Evolutionary conservation across 2,797 vertebrate species (phyloP).

Genomic region (Phalanger gymnotis): DNA sequence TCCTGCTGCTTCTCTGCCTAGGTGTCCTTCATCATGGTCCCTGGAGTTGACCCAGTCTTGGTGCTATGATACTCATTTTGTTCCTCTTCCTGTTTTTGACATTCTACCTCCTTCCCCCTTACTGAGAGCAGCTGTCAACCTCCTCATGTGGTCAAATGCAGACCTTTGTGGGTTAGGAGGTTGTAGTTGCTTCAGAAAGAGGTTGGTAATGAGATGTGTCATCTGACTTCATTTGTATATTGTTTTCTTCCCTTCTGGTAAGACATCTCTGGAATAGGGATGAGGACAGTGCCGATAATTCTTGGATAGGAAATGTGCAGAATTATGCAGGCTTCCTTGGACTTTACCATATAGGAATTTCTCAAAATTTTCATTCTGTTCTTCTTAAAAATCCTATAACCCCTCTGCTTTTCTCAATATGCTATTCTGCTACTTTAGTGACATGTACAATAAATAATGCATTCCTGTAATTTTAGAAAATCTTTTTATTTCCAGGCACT

Average conservation of each 20-base stretch:
- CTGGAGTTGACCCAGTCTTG: neutral
- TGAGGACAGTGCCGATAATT: neutral
- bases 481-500: constrained; percentile 72
- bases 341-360: constrained; percentile 58
- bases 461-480: constrained; percentile 77
- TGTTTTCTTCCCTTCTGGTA: neutral
- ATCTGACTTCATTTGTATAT: neutral
- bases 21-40: neutral
- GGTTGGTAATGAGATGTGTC: neutral
- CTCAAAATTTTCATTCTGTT: constrained; percentile 63
- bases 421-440: constrained; percentile 71
- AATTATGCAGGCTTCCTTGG: constrained; percentile 67
- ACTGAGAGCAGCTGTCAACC: neutral
- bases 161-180: neutral
- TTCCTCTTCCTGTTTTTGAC: neutral
- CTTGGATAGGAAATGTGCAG: neutral
- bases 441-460: constrained; percentile 77
- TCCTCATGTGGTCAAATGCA: neutral
- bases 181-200: neutral
- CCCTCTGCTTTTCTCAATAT: constrained; percentile 70
- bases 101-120: neutral
- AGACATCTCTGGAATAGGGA: neutral
- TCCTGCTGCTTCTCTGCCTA: neutral
- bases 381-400: constrained; percentile 55
- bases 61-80: neutral